Base-by-base conservation (phyloP, 2,888 invertebrate species). In the Actias luna region DNA sequence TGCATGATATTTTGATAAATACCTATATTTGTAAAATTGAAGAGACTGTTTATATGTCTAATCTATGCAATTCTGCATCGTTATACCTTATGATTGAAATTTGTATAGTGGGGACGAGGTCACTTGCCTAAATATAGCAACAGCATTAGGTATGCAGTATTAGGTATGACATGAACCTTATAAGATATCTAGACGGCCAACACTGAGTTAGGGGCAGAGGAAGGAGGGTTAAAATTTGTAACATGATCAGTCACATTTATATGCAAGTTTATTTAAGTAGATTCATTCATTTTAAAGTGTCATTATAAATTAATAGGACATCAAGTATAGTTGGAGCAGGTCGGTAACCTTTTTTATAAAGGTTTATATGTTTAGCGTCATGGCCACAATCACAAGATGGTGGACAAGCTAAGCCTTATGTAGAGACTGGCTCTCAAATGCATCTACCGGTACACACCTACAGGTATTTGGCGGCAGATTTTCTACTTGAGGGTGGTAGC, bases 91-190 rank as follows among this genome's bases (percentile, higher is more conserved):
- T 64, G 64, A 65, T 67, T 64, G 58, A 12, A 65, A 71, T 78
- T 73, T 67, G 67, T 67, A 73, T 71, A 69, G 63, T 64, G 58
- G 52, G 60, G 67, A 68, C 71, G 66, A 68, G 74, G 73, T 74
- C 73, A 72, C 68, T 66, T 70, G 66, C 65, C 68, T 63, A 70
- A 71, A 74, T 64, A 65, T 65, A 67, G 67, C 64, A 39, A 39
- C 63, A 10, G 60, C 66, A 64, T 61, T 58, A 58, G 55, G 66
- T 66, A 66, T 69, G 62, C 64, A 46, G 64, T 39, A 39, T 39
- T 39, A 39, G n/a, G 16, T 39, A 59, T 64, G 69, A 69, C 59
- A 67, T 63, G 69, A 69, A 69, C 67, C 73, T 69, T 69, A 67
- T 66, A 64, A 64, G 68, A 42, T 33, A 33, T 33, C 33, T 33